Percentiles rank a stretch among this genome's conserved stretches.
Conservation (phyloP, 37 sponge, comb jelly and placozoan species). For the Tethya wilhelma region DNA sequence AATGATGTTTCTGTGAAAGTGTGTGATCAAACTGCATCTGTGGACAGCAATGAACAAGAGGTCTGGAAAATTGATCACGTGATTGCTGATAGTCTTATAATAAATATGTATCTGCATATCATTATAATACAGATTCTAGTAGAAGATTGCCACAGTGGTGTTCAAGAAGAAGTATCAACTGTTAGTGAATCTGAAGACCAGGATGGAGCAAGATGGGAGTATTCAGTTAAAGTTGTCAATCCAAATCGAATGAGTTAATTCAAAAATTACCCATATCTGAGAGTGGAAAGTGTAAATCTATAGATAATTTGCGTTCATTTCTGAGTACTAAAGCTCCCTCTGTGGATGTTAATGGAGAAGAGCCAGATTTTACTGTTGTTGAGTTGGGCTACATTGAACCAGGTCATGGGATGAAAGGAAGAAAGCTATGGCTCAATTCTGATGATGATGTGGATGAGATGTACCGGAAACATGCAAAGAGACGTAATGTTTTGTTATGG, state of each 20-base stretch:
- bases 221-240: constrained; percentile 9
- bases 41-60: no score
- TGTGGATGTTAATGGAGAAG: constrained; percentile 5
- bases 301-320: constrained; percentile 2
- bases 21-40: no score
- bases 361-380: constrained; percentile 31
- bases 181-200: background rate
- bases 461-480: constrained; percentile 12
- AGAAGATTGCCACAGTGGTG: no score
- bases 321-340: background rate
- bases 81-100: no score
- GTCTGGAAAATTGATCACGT: no score
- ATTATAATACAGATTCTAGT: no score
- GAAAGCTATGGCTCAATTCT: no score
- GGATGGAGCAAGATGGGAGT: background rate
- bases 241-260: constrained; percentile 12
- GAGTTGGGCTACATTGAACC: constrained; percentile 24
- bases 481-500: background rate
- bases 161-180: background rate
- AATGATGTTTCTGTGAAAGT: no score
- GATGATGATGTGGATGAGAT: no score
- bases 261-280: constrained; percentile 4
- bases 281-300: background rate
- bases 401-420: no score
- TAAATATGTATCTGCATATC: no score